Evolutionary conservation across 2,888 invertebrate species (phyloP), one percentile per base, ranked within the genome.

Genomic region (Andrena dorsata): DNA sequence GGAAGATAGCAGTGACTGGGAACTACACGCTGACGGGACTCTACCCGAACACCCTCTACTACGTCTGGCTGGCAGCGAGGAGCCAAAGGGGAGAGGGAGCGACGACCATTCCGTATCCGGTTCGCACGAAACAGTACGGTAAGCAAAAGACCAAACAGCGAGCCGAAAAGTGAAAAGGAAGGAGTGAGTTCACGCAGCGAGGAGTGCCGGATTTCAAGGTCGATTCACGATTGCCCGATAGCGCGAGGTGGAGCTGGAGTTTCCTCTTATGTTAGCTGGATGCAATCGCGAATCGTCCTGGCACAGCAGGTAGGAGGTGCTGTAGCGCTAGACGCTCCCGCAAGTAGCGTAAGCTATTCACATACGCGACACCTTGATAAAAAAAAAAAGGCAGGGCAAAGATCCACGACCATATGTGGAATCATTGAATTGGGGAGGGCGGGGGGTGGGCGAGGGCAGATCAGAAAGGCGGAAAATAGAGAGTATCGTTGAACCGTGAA

Each of bases 81-180:
- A 98, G 98, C 20, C 97, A 97, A 91, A 95, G 97, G 86, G 99
- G 99, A 13, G 99, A 98, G 94, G 99, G 99, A 20, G 98, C 98
- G 47, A 98, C 98, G 74, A 99, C 99, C 20, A 98, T 98, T 53
- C 98, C 98, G 16, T 97, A 98, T 88, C 97, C 98, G 87, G 98
- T 98, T 90, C 96, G 98, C 95, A 99, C 99, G 71, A 98, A 98
- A 94, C 98, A 98, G 96, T 99, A 98, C 95, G 98, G 99, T 99
- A 97, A 97, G 98, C 95, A 91, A 91, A 83, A n/a, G 49, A 82
- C 83, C 76, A 72, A 80, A 71, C 56, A 76, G 65, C 61, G 28
- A 60, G 53, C 53, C 16, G 81, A 66, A 60, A 61, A 35, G 23
- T 13, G 61, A 23, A 47, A 56, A 30, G 70, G 80, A 82, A 81